Base-by-base conservation (phyloP, 2,888 invertebrate genomes). In the Chalcosyrphus nemorum region DNA sequence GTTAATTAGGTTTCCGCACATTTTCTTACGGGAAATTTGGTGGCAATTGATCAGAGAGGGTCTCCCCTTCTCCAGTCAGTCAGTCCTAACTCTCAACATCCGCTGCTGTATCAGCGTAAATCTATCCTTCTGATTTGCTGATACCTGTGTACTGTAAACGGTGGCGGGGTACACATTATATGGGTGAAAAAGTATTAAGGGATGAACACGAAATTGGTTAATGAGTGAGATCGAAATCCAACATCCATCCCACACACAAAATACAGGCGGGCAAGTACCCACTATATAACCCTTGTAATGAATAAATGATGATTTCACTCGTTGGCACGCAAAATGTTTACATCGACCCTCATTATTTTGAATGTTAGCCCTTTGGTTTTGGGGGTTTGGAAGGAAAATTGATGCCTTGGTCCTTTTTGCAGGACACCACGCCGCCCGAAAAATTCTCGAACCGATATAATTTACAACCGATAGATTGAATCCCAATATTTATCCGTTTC, bases 1-100 rank as follows among this genome's bases (percentile, higher is more conserved):
- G 88, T 88, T 90, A 90, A 90, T 90, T 89, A 89, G 88, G 88
- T 88, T 88, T 88, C 88, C 86, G 88, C 87, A 88, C 87, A 88
- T 63, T 70, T 84, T 65, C 81, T 80, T 74, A 77, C 66, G 43
- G 66, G 24, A 17, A 68, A 82, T 65, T 78, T 47, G 13, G 43
- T 66, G 68, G 82, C 50, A 71, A 54, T 59, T 72, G 71, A 77
- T 82, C 56, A 17, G 56, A 9, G 38, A 13, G 17, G 56, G 29
- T n/a, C n/a, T n/a, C n/a, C n/a, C n/a, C n/a, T n/a, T n/a, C n/a
- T n/a, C n/a, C 4, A 24, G 7, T 47, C 45, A 24, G 4, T 13
- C n/a, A 6, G 41, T 11, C 56, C 56, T 21, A 50, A 65, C 32
- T 24, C 24, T 59, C 38, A 75, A 70, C 75, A 65, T 75, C 65